Evolutionary conservation across 2,888 invertebrate species (phyloP).

Genomic region (Trisateles emortualis): DNA sequence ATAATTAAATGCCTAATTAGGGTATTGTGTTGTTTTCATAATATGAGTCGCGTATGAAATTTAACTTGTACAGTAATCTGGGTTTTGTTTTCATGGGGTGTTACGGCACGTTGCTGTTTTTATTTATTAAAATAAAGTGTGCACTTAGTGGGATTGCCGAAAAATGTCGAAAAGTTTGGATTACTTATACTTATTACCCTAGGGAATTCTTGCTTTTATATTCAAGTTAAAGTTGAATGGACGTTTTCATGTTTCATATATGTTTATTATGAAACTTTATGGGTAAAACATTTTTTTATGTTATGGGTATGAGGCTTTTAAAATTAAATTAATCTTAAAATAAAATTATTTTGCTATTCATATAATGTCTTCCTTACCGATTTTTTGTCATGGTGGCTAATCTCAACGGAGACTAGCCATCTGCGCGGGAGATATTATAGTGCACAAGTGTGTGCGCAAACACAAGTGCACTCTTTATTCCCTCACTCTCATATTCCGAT

Average conservation of each 20-base stretch:
- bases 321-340: too few species aligned
- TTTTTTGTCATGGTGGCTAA: too few species aligned
- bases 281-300: background rate
- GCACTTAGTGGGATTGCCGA: conserved; percentile 15
- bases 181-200: conserved; percentile 3
- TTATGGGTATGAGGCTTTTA: background rate
- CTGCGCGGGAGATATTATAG: too few species aligned
- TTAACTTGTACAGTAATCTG: conserved; percentile 60
- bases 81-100: conserved; percentile 44
- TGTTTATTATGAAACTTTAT: background rate
- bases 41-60: conserved; percentile 65
- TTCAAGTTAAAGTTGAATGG: background rate
- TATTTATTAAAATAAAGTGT: conserved; percentile 32
- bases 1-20: conserved; percentile 84
- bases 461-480: too few species aligned
- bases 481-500: too few species aligned
- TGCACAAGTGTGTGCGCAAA: too few species aligned
- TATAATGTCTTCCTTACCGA: too few species aligned
- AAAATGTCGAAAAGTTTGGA: conserved; percentile 3
- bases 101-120: conserved; percentile 17
- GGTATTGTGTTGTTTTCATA: conserved; percentile 74
- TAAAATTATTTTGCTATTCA: too few species aligned
- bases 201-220: background rate
- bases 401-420: too few species aligned
- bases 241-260: background rate